Conservation (phyloP, 1,140 invertebrate species). For the Drosophila serrata region DNA sequence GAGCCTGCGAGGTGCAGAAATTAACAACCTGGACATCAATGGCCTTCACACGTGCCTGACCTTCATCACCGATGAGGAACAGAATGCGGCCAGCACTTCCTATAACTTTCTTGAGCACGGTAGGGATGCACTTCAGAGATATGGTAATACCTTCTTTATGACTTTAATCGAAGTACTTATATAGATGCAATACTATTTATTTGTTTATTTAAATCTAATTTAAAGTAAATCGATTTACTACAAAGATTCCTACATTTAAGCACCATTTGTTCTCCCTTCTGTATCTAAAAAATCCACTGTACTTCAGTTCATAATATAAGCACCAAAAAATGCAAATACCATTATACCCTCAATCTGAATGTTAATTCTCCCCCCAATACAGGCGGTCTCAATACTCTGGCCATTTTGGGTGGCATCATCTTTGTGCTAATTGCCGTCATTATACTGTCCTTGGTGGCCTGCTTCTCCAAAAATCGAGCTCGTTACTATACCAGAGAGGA, state of each 20-base stretch:
- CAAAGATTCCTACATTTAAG: neutral
- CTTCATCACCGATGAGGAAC: slow-evolving; percentile 84
- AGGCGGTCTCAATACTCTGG: slow-evolving; percentile 84
- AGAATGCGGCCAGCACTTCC: slow-evolving; percentile 85
- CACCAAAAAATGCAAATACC: neutral
- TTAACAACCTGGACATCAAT: slow-evolving; percentile 80
- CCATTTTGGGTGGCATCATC: slow-evolving; percentile 83
- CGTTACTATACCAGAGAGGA: slow-evolving; percentile 90
- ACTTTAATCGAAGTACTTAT: neutral
- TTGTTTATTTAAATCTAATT: neutral
- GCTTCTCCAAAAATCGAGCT: slow-evolving; percentile 88
- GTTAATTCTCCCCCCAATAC: slow-evolving; percentile 8
- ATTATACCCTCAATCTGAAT: slow-evolving; percentile 4
- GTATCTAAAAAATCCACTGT: neutral
- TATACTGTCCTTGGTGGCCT: slow-evolving; percentile 85
- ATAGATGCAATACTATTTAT: no score
- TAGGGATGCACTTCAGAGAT: slow-evolving; percentile 21
- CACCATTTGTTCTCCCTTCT: no score
- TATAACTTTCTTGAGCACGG: slow-evolving; percentile 85
- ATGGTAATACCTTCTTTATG: slow-evolving; percentile 16
- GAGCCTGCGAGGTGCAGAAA: slow-evolving; percentile 78
- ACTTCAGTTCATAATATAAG: neutral
- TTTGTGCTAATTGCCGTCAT: slow-evolving; percentile 84
- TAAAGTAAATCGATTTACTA: no score
- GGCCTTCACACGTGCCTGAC: slow-evolving; percentile 80